These are phyloP conservation scores for Loxodonta africana DNA, from an alignment of 2,113 vertebrate species.

Conservation along the genomic window DNA sequence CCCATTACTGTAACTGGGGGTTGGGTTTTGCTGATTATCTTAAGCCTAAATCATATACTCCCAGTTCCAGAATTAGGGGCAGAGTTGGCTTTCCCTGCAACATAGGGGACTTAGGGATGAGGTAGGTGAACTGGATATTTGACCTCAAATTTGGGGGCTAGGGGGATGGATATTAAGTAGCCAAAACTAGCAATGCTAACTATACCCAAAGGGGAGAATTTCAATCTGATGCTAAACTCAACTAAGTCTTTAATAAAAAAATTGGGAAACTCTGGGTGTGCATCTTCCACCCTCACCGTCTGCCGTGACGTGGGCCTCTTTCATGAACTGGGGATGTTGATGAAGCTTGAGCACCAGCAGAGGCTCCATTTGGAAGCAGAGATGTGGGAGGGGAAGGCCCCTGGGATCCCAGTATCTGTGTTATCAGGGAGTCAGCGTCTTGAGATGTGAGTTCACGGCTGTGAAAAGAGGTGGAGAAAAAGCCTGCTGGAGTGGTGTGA, in stretches of 20 bases:
- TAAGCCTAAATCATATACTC: neutral
- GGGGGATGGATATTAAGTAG: neutral
- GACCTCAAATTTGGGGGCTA: neutral
- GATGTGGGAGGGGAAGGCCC: neutral
- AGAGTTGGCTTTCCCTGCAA: neutral
- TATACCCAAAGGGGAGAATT: neutral
- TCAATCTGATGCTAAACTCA: neutral
- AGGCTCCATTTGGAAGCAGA: neutral
- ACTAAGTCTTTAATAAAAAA: neutral
- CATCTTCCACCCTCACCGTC: neutral
- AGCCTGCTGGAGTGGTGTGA: neutral
- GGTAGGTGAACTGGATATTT: neutral
- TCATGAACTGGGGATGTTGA: neutral
- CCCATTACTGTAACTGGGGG: neutral
- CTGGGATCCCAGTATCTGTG: neutral
- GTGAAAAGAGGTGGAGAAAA: conserved; percentile 26
- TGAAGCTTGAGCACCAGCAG: neutral
- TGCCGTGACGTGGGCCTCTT: neutral
- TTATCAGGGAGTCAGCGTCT: neutral
- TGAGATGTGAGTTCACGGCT: neutral
- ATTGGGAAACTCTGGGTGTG: neutral
- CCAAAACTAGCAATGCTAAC: neutral
- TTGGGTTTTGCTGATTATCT: neutral
- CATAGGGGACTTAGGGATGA: neutral
- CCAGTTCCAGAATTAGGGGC: neutral